A percentile compares a stretch with the other conserved stretches of the same genome.
Conservation (phyloP, 2,113 vertebrate genomes). For the Channa argus region DNA sequence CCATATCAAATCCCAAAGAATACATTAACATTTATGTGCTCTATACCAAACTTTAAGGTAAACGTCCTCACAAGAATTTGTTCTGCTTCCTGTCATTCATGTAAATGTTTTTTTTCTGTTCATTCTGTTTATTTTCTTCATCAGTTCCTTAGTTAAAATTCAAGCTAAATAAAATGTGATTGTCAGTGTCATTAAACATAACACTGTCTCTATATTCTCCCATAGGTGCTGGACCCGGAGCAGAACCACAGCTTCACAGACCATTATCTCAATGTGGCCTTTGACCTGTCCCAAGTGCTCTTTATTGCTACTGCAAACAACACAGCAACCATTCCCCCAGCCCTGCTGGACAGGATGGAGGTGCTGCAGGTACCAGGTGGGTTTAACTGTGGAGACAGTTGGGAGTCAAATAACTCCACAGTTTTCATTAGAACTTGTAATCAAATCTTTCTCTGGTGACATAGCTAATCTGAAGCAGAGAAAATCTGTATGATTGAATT, state of each 20-base stretch:
- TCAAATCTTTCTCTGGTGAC: not conserved
- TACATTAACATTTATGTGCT: not conserved
- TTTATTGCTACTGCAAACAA: conserved; percentile 98
- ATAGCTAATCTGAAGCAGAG: not conserved
- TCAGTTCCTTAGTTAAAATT: not conserved
- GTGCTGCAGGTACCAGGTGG: conserved; percentile 96
- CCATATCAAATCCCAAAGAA: not conserved
- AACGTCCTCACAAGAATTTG: not conserved
- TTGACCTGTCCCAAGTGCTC: conserved; percentile 98
- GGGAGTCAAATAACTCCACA: too few species aligned
- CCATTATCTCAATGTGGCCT: conserved; percentile 96
- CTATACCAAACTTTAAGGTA: too few species aligned
- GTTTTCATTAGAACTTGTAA: not conserved
- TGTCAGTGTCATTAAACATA: not conserved
- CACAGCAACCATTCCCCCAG: conserved; percentile 92
- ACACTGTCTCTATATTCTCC: not conserved
- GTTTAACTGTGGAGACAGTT: conserved; percentile 17
- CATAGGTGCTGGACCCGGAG: conserved; percentile 95
- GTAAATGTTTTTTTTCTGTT: not conserved
- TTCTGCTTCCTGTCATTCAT: too few species aligned
- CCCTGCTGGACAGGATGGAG: conserved; percentile 97
- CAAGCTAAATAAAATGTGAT: not conserved
- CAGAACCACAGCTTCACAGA: conserved; percentile 98
- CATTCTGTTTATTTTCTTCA: not conserved
- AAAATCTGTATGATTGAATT: not conserved